Evolutionary conservation across 2,888 invertebrate genomes (phyloP).

Genomic region (Plebejus argus): DNA sequence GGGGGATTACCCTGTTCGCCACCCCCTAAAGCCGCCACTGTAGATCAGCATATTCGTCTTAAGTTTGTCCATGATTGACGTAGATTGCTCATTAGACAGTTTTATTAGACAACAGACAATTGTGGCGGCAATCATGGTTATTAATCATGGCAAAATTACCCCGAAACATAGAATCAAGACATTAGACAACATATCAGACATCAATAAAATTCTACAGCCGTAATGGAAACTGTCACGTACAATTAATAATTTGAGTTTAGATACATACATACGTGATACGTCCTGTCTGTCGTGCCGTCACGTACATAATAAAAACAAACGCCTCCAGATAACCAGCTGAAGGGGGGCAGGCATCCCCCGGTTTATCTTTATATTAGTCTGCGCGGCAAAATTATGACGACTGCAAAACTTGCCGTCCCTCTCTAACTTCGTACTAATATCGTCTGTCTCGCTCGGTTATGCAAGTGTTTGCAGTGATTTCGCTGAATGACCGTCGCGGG

Average conservation of each 20-base stretch:
- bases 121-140: no score
- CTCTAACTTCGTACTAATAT: slow-evolving; percentile 43
- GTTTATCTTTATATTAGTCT: slow-evolving; percentile 81
- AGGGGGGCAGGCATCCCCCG: slow-evolving; percentile 45
- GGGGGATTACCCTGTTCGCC: no score
- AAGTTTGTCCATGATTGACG: no score
- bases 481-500: slow-evolving; percentile 42
- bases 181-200: background rate
- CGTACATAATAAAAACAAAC: slow-evolving; percentile 28
- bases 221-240: background rate
- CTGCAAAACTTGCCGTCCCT: slow-evolving; percentile 71
- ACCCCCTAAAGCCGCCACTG: no score
- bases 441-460: slow-evolving; percentile 38
- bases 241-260: background rate
- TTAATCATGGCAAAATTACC: no score
- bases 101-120: no score
- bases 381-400: slow-evolving; percentile 82
- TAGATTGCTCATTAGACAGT: no score
- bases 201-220: background rate
- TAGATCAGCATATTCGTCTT: no score
- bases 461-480: slow-evolving; percentile 35
- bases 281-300: slow-evolving; percentile 7
- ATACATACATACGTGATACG: background rate
- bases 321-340: slow-evolving; percentile 27
- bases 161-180: background rate